Percentiles rank a stretch among this genome's conserved stretches.
These are phyloP conservation scores for Entomyzon cyanotis DNA, from an alignment of 2,113 vertebrate genomes.

Conservation along the genomic window DNA sequence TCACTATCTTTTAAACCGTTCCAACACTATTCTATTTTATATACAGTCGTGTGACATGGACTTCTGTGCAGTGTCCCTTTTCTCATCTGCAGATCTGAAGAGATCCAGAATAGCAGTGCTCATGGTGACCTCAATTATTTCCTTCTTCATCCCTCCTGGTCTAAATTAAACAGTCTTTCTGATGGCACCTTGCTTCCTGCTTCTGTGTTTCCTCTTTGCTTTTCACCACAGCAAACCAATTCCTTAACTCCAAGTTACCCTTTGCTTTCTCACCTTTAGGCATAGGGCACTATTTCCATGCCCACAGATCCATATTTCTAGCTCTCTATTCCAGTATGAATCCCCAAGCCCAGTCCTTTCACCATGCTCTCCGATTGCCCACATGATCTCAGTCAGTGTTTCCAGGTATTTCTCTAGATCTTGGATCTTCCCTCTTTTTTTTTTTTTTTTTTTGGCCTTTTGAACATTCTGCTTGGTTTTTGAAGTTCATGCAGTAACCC, in stretches of 20 bases:
- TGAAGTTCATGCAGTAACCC: background rate
- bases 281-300: background rate
- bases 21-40: background rate
- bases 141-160: background rate
- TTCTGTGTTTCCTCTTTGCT: background rate
- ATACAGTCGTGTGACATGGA: background rate
- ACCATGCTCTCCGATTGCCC: background rate
- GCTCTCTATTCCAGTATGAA: background rate
- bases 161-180: background rate
- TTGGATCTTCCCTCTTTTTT: background rate
- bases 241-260: background rate
- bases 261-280: background rate
- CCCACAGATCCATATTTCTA: background rate
- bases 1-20: background rate
- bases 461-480: background rate
- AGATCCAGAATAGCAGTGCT: background rate
- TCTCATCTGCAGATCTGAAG: background rate
- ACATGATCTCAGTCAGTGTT: background rate
- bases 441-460: background rate
- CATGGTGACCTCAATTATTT: background rate
- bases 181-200: background rate
- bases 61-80: background rate
- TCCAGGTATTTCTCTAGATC: background rate
- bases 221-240: background rate
- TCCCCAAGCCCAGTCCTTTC: background rate